A percentile compares a stretch with the other conserved stretches of the same genome.
phyloP scores from a whole-genome alignment of 2,888 invertebrate genomes.

The Hypercompe scribonia region DNA sequence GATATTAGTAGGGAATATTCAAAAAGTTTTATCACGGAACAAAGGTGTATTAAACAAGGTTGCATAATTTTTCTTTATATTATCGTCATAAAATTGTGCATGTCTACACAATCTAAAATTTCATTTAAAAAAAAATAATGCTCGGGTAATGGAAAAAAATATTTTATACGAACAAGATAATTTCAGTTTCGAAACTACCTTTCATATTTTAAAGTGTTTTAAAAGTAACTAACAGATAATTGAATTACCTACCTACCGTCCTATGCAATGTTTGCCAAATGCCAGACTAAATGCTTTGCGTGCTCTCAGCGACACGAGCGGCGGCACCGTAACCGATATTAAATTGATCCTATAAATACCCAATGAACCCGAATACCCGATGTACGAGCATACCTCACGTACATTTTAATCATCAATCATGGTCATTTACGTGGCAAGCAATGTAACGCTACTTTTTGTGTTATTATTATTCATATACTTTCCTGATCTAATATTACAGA shows the following conservation, averaged over 20 bases:
- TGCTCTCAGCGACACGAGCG: conserved; percentile 4
- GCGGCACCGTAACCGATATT: conserved; percentile 22
- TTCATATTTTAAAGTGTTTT: not conserved
- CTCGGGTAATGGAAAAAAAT: no score
- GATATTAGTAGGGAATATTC: no score
- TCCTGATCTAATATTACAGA: not conserved
- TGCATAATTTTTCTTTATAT: no score
- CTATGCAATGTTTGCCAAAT: not conserved
- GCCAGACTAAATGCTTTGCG: conserved; percentile 1
- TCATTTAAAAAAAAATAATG: no score
- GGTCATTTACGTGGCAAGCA: conserved; percentile 27
- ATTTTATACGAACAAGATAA: not conserved
- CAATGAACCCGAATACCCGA: conserved; percentile 14
- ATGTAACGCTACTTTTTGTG: conserved; percentile 6
- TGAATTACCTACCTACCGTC: not conserved
- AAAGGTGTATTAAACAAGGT: no score
- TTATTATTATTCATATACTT: not conserved
- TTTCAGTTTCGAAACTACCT: not conserved
- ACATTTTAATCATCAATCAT: conserved; percentile 37
- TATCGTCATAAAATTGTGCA: no score
- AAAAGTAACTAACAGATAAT: not conserved
- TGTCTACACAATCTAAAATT: no score
- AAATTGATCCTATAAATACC: conserved; percentile 37
- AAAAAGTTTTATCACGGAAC: no score
- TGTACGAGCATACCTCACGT: conserved; percentile 40